Evolutionary conservation across 2,113 vertebrate species (phyloP).

Genomic region (Poicephalus gulielmi): DNA sequence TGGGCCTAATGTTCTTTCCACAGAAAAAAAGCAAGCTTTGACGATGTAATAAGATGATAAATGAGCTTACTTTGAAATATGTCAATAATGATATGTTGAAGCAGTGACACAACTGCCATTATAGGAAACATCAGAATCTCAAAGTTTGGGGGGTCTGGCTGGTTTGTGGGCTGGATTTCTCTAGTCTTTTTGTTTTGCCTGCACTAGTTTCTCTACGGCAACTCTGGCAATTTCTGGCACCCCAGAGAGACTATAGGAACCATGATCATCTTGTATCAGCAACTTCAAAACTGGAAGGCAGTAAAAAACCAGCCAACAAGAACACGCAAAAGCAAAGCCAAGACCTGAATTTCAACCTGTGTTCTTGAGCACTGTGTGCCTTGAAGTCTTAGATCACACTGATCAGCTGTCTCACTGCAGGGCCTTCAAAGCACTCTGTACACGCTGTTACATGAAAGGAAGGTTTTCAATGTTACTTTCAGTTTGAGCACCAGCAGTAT

Average conservation of each 20-base stretch:
- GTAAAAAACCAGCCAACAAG: background rate
- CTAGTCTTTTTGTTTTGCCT: background rate
- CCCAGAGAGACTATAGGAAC: background rate
- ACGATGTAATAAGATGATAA: conserved; percentile 7
- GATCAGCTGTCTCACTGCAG: background rate
- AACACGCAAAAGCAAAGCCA: background rate
- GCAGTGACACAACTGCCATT: background rate
- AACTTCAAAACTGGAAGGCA: background rate
- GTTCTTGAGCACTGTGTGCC: background rate
- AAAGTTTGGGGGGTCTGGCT: background rate
- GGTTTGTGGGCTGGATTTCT: background rate
- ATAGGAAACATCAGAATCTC: background rate
- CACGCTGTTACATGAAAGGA: background rate
- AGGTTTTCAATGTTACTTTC: background rate
- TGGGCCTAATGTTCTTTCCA: background rate
- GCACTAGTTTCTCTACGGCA: background rate
- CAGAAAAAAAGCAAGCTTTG: background rate
- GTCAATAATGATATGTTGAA: background rate
- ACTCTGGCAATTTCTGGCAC: background rate
- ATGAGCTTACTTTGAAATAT: conserved; percentile 3
- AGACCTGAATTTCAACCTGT: background rate
- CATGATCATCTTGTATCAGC: background rate
- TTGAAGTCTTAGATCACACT: background rate
- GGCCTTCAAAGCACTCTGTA: background rate
- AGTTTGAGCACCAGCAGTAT: background rate